A percentile compares a stretch with the other conserved stretches of the same genome.
Evolutionary conservation across 2,797 vertebrate species (phyloP).

Genomic region (Esox lucius): DNA sequence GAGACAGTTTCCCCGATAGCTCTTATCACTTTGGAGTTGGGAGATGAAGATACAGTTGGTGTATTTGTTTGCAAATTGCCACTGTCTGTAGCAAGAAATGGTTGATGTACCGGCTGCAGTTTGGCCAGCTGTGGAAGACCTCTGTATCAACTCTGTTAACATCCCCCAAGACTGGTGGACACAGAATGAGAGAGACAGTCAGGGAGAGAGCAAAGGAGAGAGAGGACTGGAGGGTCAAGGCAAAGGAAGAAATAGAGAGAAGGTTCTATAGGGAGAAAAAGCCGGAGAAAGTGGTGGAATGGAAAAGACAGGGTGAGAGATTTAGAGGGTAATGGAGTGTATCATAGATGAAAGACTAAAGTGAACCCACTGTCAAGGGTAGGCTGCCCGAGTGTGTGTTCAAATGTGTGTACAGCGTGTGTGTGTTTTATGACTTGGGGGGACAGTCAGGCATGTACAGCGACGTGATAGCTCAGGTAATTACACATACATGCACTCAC

Average conservation of each 20-base stretch:
- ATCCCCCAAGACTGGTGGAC: background rate
- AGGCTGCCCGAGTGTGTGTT: constrained; percentile 26
- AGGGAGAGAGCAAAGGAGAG: constrained; percentile 22
- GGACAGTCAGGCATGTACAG: constrained; percentile 36
- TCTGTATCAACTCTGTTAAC: background rate
- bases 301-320: background rate
- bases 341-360: constrained; percentile 44
- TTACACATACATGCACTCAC: constrained; percentile 37
- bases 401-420: constrained; percentile 14
- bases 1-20: too few species aligned
- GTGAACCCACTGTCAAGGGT: constrained; percentile 44
- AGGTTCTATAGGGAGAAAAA: too few species aligned
- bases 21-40: too few species aligned
- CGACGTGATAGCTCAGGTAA: constrained; percentile 53
- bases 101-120: background rate
- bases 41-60: too few species aligned
- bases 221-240: background rate
- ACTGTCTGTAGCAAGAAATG: too few species aligned
- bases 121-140: background rate
- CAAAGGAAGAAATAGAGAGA: background rate
- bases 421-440: constrained; percentile 1
- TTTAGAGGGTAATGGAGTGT: constrained; percentile 44
- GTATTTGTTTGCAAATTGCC: too few species aligned
- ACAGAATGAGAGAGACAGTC: constrained; percentile 26
- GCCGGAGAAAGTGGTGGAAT: too few species aligned